phyloP scores from a whole-genome alignment of 2,888 invertebrate genomes.

The Odontothrips loti region DNA sequence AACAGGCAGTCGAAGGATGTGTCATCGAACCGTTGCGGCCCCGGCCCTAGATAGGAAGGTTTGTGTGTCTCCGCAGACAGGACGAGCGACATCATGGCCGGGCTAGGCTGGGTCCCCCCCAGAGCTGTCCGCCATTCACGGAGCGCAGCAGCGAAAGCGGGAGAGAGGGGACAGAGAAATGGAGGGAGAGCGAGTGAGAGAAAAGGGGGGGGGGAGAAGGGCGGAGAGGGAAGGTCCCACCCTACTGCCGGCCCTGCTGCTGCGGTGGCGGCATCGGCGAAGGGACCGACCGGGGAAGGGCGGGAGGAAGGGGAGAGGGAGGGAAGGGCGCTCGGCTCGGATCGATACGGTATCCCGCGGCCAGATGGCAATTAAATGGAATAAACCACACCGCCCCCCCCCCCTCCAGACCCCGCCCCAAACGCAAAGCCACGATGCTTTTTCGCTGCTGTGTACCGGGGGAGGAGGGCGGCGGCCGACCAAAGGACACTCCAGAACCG shows the following conservation, averaged over 20 bases:
- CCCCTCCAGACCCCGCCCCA: background rate
- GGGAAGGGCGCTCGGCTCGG: background rate
- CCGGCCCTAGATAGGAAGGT: no score
- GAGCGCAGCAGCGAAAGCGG: background rate
- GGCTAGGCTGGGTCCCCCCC: background rate
- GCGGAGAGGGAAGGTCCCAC: background rate
- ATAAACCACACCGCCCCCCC: background rate
- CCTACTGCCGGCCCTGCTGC: background rate
- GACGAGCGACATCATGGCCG: background rate
- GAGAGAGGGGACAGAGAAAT: no score
- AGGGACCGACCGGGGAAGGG: background rate
- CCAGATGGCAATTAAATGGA: constrained; percentile 7
- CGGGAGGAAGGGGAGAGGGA: background rate
- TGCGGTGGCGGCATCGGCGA: background rate
- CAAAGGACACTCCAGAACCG: background rate
- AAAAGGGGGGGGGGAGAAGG: background rate
- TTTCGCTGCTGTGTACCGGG: background rate
- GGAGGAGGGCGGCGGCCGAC: background rate
- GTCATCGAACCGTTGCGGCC: no score
- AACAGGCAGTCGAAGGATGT: no score
- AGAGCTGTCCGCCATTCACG: background rate
- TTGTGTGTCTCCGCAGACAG: no score
- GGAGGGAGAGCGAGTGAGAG: no score
- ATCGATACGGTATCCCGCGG: constrained; percentile 19
- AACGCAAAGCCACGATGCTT: no score